These are phyloP conservation scores for Melitaea athalia DNA, from an alignment of 2,888 invertebrate species.

Conservation along the genomic window DNA sequence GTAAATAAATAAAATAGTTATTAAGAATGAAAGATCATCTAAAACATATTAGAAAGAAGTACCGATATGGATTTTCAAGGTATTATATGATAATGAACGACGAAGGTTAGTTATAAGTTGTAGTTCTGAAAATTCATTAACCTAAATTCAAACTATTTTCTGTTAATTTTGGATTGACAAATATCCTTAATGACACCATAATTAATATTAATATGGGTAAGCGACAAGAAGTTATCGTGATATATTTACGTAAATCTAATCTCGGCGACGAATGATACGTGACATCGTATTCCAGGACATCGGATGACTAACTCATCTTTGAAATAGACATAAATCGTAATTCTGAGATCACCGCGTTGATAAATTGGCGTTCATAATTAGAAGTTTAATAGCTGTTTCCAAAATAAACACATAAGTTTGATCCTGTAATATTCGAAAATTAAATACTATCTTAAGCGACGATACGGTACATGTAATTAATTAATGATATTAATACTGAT, in stretches of 20 bases:
- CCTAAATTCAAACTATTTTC: neutral
- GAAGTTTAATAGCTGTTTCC: slow-evolving; percentile 17
- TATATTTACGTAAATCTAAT: slow-evolving; percentile 26
- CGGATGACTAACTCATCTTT: slow-evolving; percentile 36
- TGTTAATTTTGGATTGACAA: neutral
- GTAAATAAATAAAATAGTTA: too few species aligned
- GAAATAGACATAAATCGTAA: slow-evolving; percentile 60
- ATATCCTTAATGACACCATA: neutral
- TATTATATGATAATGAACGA: too few species aligned
- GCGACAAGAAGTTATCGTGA: slow-evolving; percentile 6
- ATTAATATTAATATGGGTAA: slow-evolving; percentile 15
- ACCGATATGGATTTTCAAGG: too few species aligned
- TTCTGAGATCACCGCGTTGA: slow-evolving; percentile 52
- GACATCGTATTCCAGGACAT: slow-evolving; percentile 17
- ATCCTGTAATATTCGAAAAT: neutral
- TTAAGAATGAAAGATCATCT: too few species aligned
- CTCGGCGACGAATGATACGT: slow-evolving; percentile 6
- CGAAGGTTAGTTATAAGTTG: too few species aligned
- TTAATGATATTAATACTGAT: neutral
- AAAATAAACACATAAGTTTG: slow-evolving; percentile 11
- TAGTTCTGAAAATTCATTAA: neutral
- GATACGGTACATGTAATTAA: neutral
- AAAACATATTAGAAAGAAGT: too few species aligned
- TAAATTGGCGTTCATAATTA: slow-evolving; percentile 46
- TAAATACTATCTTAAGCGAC: neutral